These are phyloP conservation scores for Lepus timidus DNA, from an alignment of 2,113 vertebrate species.

Conservation along the genomic window DNA sequence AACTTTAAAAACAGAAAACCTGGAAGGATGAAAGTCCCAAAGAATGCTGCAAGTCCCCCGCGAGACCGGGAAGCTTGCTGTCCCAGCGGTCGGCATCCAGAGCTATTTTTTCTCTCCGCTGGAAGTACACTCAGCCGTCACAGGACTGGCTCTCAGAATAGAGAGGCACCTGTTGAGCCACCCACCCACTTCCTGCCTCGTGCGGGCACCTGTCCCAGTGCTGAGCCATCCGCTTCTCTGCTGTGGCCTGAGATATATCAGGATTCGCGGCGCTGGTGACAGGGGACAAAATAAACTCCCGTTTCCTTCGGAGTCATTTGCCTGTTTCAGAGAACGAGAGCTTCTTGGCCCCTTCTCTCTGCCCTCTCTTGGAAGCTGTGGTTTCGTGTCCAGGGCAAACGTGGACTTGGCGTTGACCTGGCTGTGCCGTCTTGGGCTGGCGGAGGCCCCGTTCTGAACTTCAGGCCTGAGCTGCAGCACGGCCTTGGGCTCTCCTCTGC, in stretches of 20 bases:
- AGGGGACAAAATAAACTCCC: slow-evolving; percentile 79
- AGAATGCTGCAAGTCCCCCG: background rate
- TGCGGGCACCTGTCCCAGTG: slow-evolving; percentile 79
- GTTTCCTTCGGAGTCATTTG: slow-evolving; percentile 67
- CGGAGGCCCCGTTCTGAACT: background rate
- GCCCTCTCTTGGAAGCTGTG: background rate
- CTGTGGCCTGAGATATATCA: slow-evolving; percentile 73
- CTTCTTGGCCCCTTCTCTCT: background rate
- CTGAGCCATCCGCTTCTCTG: slow-evolving; percentile 80
- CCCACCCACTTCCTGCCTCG: slow-evolving; percentile 79
- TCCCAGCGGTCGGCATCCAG: background rate
- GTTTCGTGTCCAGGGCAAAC: background rate
- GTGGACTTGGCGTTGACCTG: background rate
- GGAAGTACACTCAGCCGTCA: slow-evolving; percentile 79
- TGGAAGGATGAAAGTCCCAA: slow-evolving; percentile 45
- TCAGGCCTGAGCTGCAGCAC: background rate
- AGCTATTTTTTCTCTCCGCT: slow-evolving; percentile 78
- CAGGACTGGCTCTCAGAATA: slow-evolving; percentile 81
- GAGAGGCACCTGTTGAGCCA: slow-evolving; percentile 79
- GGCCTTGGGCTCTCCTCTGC: background rate
- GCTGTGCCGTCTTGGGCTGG: background rate
- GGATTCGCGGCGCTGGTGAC: slow-evolving; percentile 73
- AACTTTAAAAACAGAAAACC: slow-evolving; percentile 65
- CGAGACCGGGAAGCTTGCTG: slow-evolving; percentile 53
- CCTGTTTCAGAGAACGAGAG: background rate